Evolutionary conservation across 2,888 invertebrate species (phyloP).

Genomic region (Cheilosia variabilis): DNA sequence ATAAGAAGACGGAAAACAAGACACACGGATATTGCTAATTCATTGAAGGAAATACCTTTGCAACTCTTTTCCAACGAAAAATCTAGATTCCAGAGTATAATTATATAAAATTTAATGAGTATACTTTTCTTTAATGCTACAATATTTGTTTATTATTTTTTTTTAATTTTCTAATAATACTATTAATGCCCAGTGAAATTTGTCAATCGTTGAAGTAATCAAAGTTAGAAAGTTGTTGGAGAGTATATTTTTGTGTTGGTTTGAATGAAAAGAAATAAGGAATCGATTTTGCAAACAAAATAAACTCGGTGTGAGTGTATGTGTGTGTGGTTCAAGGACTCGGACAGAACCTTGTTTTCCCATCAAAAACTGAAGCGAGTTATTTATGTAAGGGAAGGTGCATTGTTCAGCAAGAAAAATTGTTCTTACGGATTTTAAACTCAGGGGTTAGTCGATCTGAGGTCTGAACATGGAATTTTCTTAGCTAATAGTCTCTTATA

Average conservation of each 20-base stretch:
- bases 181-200: slow-evolving; percentile 49
- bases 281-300: too few relatives aligned
- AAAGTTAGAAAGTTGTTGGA: neutral
- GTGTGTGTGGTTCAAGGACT: too few relatives aligned
- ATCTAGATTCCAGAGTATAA: slow-evolving; percentile 73
- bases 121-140: slow-evolving; percentile 31
- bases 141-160: neutral
- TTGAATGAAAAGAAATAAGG: too few relatives aligned
- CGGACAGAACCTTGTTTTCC: too few relatives aligned
- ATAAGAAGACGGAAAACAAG: slow-evolving; percentile 67
- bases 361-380: too few relatives aligned
- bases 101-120: slow-evolving; percentile 67
- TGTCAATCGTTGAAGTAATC: slow-evolving; percentile 34
- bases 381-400: too few relatives aligned
- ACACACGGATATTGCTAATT: slow-evolving; percentile 74
- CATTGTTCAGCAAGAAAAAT: too few relatives aligned
- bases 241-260: slow-evolving; percentile 47
- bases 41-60: slow-evolving; percentile 72
- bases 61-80: slow-evolving; percentile 72
- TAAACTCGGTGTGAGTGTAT: too few relatives aligned
- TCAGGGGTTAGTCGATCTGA: too few relatives aligned
- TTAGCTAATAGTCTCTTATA: too few relatives aligned
- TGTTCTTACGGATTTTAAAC: too few relatives aligned
- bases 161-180: slow-evolving; percentile 28
- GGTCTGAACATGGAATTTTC: too few relatives aligned